phyloP scores from a whole-genome alignment of 2,113 vertebrate genomes.

The Oostethus manadensis region DNA sequence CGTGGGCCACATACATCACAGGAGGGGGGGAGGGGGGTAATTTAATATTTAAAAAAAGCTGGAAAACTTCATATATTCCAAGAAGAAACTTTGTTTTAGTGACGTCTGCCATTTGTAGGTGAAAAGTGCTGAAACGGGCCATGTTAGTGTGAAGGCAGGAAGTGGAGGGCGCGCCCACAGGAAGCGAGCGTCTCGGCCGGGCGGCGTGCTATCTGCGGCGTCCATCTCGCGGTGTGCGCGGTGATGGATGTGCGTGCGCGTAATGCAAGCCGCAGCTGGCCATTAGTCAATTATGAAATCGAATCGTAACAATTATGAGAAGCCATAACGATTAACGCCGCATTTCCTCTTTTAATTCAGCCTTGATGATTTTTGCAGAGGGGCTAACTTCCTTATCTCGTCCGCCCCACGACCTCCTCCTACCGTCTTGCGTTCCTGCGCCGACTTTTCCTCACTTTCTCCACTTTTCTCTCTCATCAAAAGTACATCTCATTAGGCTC shows the following conservation, averaged over 20 bases:
- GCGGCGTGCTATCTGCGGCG: conserved; percentile 33
- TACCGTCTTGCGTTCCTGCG: background rate
- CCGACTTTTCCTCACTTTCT: conserved; percentile 40
- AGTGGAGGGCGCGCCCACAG: background rate
- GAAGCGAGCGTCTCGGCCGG: conserved; percentile 21
- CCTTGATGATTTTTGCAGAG: conserved; percentile 64
- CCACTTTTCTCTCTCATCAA: conserved; percentile 1
- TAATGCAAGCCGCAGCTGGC: conserved; percentile 71
- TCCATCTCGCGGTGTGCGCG: conserved; percentile 22
- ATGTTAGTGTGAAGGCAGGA: background rate
- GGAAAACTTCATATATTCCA: no score
- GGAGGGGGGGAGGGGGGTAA: no score
- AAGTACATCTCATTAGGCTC: conserved; percentile 60
- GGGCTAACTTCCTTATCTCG: conserved; percentile 67
- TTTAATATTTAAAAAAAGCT: no score
- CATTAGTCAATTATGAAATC: conserved; percentile 75
- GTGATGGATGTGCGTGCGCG: conserved; percentile 36
- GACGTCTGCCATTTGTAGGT: no score
- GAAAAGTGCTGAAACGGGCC: background rate
- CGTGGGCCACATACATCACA: no score
- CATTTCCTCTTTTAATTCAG: conserved; percentile 73
- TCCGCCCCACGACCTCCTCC: background rate
- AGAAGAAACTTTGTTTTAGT: no score
- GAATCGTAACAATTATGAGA: conserved; percentile 75
- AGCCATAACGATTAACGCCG: conserved; percentile 70